Evolutionary conservation across 2,888 invertebrate species (phyloP).

Genomic region (Caenorhabditis uteleia): DNA sequence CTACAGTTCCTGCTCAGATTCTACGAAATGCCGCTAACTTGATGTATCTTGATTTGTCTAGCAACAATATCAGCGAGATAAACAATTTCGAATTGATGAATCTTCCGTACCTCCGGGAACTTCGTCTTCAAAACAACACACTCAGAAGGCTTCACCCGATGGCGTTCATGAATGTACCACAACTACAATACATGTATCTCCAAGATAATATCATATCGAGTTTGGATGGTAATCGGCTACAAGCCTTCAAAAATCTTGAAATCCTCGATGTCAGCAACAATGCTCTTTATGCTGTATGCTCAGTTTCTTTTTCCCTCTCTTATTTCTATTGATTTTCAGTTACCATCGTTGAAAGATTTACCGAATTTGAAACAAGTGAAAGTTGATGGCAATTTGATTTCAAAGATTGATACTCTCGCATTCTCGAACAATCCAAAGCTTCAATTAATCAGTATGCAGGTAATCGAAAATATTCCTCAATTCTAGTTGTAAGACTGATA

Average conservation of each 20-base stretch:
- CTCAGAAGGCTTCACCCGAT: constrained; percentile 80
- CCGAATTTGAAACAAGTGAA: constrained; percentile 78
- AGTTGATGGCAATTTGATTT: constrained; percentile 74
- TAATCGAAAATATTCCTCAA: constrained; percentile 10
- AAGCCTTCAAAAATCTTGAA: constrained; percentile 80
- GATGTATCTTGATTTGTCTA: constrained; percentile 79
- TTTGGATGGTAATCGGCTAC: constrained; percentile 83
- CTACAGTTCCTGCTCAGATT: constrained; percentile 82
- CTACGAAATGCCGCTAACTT: constrained; percentile 82
- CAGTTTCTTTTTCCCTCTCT: constrained; percentile 57
- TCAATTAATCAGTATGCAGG: constrained; percentile 77
- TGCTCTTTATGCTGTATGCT: constrained; percentile 78
- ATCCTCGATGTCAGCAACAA: constrained; percentile 81
- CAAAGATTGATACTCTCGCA: constrained; percentile 80
- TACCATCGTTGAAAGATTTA: constrained; percentile 80
- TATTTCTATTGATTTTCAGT: constrained; percentile 24
- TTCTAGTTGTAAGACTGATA: background rate
- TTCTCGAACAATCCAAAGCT: constrained; percentile 82
- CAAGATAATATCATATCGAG: constrained; percentile 80
- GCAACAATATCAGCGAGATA: constrained; percentile 79
- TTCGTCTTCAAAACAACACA: constrained; percentile 74
- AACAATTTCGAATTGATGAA: constrained; percentile 81
- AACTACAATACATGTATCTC: constrained; percentile 77
- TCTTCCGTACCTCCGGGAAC: constrained; percentile 78
- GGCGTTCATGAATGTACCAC: constrained; percentile 84